Conservation (phyloP, 2,888 invertebrate species). For the Ditylenchus weischeri region DNA sequence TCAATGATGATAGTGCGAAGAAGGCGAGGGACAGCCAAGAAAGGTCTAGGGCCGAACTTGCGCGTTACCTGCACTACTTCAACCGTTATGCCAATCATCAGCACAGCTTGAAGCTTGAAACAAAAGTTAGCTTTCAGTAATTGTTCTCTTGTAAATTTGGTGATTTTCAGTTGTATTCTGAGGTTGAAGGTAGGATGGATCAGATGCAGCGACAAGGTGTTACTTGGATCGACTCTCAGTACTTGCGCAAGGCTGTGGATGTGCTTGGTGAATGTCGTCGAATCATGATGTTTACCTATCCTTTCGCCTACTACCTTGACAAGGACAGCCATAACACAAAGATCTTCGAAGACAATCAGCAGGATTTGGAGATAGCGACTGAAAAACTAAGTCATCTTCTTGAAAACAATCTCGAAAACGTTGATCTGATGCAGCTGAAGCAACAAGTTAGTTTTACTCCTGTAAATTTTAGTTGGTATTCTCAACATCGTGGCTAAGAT, state of each 20-base stretch:
- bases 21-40: conserved; percentile 91
- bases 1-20: conserved; percentile 89
- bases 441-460: conserved; percentile 76
- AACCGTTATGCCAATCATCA: conserved; percentile 99
- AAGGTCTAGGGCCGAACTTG: conserved; percentile 75
- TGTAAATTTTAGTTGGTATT: not conserved
- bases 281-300: conserved; percentile 66
- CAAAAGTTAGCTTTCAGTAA: conserved; percentile 69
- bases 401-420: conserved; percentile 78
- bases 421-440: conserved; percentile 88
- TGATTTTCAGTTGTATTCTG: conserved; percentile 73
- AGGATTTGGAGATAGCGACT: conserved; percentile 77
- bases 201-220: conserved; percentile 99
- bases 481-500: no score
- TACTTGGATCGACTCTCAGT: conserved; percentile 99
- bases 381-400: conserved; percentile 94
- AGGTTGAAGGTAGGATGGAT: conserved; percentile 95
- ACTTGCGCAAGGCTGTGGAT: conserved; percentile 81
- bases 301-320: conserved; percentile 94
- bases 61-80: conserved; percentile 95
- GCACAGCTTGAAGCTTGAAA: conserved; percentile 95
- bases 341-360: conserved; percentile 74
- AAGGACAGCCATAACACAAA: conserved; percentile 86
- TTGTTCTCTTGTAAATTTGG: not conserved
- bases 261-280: conserved; percentile 72